A percentile compares a stretch with the other conserved stretches of the same genome.
These are phyloP conservation scores for Pholis gunnellus DNA, from an alignment of 2,113 vertebrate species.

Conservation along the genomic window DNA sequence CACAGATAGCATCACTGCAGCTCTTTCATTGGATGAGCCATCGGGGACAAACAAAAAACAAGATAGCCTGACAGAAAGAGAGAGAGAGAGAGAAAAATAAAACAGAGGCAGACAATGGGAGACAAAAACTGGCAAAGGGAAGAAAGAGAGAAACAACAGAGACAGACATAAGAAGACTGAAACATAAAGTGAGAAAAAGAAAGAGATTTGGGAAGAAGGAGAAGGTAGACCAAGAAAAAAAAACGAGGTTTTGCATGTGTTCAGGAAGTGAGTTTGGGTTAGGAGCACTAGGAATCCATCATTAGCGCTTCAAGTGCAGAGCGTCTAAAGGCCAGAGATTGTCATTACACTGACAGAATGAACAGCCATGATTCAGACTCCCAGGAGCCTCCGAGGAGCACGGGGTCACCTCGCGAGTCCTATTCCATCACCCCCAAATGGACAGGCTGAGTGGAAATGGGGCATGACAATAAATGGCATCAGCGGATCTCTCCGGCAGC, in stretches of 20 bases:
- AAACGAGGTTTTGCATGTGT: neutral
- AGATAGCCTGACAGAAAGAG: slow-evolving; percentile 40
- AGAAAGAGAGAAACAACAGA: slow-evolving; percentile 37
- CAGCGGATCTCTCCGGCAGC: slow-evolving; percentile 57
- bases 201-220: neutral
- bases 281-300: slow-evolving; percentile 32
- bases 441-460: slow-evolving; percentile 70
- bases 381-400: slow-evolving; percentile 62
- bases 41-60: slow-evolving; percentile 44
- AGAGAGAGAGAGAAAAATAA: slow-evolving; percentile 5
- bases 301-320: slow-evolving; percentile 40
- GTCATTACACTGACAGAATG: slow-evolving; percentile 64
- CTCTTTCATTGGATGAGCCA: slow-evolving; percentile 71
- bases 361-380: slow-evolving; percentile 63
- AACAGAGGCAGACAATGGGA: slow-evolving; percentile 8
- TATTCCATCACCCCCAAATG: slow-evolving; percentile 71
- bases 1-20: slow-evolving; percentile 71
- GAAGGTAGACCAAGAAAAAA: neutral
- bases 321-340: slow-evolving; percentile 50
- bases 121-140: slow-evolving; percentile 23
- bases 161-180: slow-evolving; percentile 16
- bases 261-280: slow-evolving; percentile 24
- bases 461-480: slow-evolving; percentile 75
- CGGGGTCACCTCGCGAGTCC: slow-evolving; percentile 61
- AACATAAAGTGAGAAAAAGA: neutral